Evolutionary conservation across 2,888 invertebrate species (phyloP).

Genomic region (Bursaphelenchus okinawaensis): DNA sequence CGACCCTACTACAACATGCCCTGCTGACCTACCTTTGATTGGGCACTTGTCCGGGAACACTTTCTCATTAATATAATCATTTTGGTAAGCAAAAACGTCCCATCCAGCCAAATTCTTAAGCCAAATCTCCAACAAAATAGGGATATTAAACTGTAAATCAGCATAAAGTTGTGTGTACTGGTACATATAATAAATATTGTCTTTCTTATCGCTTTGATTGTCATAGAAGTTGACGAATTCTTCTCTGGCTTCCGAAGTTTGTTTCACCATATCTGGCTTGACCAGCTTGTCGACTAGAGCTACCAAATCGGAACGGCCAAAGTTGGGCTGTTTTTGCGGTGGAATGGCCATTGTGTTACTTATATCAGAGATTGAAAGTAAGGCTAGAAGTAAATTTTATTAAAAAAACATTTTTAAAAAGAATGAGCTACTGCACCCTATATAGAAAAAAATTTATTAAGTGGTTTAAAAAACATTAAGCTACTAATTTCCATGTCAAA

Average conservation of each 20-base stretch:
- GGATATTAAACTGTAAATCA: constrained; percentile 26
- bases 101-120: constrained; percentile 14
- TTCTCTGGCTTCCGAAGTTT: constrained; percentile 2
- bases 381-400: constrained; percentile 4
- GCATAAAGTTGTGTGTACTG: constrained; percentile 28
- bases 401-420: neutral
- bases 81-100: constrained; percentile 22
- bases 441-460: too few relatives aligned
- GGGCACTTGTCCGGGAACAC: constrained; percentile 20
- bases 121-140: constrained; percentile 21
- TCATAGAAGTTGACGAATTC: constrained; percentile 25
- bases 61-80: constrained; percentile 18
- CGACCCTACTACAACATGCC: too few relatives aligned
- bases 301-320: neutral
- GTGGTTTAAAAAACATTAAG: too few relatives aligned
- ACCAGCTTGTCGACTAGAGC: neutral
- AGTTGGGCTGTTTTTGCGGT: neutral
- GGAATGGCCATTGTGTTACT: neutral
- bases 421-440: too few relatives aligned
- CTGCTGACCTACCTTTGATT: constrained; percentile 21
- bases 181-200: constrained; percentile 24
- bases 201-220: constrained; percentile 13
- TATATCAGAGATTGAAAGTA: neutral
- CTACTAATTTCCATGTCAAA: too few relatives aligned
- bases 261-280: neutral